Evolutionary conservation across 2,113 vertebrate genomes (phyloP).

Genomic region (Cyprinus carpio): DNA sequence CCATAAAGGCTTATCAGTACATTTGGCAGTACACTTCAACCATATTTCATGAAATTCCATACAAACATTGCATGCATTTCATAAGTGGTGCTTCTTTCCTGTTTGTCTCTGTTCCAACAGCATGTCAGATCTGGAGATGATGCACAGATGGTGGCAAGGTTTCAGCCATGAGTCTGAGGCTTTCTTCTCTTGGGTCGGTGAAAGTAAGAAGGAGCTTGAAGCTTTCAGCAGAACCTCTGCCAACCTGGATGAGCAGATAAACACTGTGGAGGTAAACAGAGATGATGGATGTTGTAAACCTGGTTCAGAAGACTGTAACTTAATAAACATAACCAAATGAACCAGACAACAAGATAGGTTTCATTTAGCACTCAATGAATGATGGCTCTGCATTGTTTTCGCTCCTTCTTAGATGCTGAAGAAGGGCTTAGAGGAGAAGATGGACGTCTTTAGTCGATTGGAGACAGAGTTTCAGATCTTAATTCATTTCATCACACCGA

Average conservation of each 20-base stretch:
- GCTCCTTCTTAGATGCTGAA: slow-evolving; percentile 70
- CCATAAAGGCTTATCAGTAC: too few species aligned
- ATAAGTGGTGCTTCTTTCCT: not conserved
- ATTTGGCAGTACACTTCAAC: too few species aligned
- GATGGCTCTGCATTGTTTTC: not conserved
- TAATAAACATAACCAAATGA: slow-evolving; percentile 11
- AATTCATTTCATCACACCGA: slow-evolving; percentile 81
- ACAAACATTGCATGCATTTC: too few species aligned
- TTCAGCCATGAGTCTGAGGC: slow-evolving; percentile 85
- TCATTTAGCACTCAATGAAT: not conserved
- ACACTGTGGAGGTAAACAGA: slow-evolving; percentile 80
- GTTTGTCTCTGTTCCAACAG: slow-evolving; percentile 71
- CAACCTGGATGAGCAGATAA: slow-evolving; percentile 83
- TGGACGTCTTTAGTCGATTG: slow-evolving; percentile 71
- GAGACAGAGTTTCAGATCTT: slow-evolving; percentile 84
- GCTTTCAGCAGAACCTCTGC: slow-evolving; percentile 75
- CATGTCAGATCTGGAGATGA: slow-evolving; percentile 87
- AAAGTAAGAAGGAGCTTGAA: slow-evolving; percentile 84
- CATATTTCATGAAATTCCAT: too few species aligned
- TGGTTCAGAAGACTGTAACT: slow-evolving; percentile 3
- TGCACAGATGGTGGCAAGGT: slow-evolving; percentile 86
- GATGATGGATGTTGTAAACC: not conserved
- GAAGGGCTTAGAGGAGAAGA: slow-evolving; percentile 76
- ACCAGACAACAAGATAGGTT: not conserved
- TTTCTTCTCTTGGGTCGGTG: slow-evolving; percentile 86